These are phyloP conservation scores for Phocoena sinus DNA, from an alignment of 2,113 vertebrate species.

Conservation along the genomic window DNA sequence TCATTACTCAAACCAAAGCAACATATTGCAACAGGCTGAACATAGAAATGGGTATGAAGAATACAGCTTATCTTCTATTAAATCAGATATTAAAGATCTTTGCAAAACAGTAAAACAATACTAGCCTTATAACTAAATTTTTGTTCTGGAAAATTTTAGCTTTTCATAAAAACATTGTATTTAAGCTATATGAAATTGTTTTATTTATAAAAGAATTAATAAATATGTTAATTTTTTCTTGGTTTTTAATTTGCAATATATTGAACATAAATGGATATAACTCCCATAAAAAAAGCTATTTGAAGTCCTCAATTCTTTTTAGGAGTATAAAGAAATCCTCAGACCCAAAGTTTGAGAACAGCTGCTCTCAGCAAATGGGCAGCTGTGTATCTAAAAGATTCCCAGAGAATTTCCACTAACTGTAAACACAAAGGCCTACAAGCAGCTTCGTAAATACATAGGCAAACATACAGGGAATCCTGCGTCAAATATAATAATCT, in stretches of 20 bases:
- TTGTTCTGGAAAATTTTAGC: background rate
- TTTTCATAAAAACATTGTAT: background rate
- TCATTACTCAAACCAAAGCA: background rate
- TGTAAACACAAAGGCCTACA: background rate
- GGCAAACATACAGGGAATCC: background rate
- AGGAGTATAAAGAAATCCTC: background rate
- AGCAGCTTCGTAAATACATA: background rate
- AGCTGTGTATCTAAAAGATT: background rate
- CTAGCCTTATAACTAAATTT: background rate
- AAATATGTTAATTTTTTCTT: background rate
- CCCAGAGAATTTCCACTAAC: background rate
- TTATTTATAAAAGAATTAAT: background rate
- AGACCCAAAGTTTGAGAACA: background rate
- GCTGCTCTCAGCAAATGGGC: background rate
- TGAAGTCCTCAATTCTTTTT: background rate
- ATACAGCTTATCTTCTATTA: background rate
- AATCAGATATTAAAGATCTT: background rate
- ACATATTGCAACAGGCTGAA: background rate
- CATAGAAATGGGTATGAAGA: background rate
- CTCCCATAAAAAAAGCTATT: background rate
- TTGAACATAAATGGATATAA: background rate
- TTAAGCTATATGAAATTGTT: background rate
- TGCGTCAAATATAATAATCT: background rate
- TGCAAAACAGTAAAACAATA: background rate
- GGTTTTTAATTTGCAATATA: background rate